A percentile compares a stretch with the other conserved stretches of the same genome.
Conservation (phyloP, 2,888 invertebrate species). For the Balanococcus diminutus region DNA sequence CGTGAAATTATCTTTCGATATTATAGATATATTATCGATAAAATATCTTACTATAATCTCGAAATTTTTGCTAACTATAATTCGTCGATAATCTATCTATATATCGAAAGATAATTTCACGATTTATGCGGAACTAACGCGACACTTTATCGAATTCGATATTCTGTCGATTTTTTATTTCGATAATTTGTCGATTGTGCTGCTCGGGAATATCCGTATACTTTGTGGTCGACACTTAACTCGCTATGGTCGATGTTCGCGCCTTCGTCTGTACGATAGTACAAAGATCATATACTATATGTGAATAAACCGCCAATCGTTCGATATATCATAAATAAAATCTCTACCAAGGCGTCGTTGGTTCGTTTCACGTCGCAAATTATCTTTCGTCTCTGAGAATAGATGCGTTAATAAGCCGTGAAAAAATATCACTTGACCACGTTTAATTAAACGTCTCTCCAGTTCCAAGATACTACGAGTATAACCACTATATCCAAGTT, state of each 20-base stretch:
- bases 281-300: background rate
- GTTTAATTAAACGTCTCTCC: constrained; percentile 19
- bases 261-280: background rate
- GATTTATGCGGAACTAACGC: too few species aligned
- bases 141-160: too few species aligned
- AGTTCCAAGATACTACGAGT: background rate
- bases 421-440: constrained; percentile 24
- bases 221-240: background rate
- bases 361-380: constrained; percentile 18
- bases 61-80: too few species aligned
- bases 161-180: too few species aligned
- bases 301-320: background rate
- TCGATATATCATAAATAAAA: background rate
- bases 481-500: background rate
- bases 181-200: too few species aligned
- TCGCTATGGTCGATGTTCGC: background rate
- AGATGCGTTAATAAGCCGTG: constrained; percentile 21
- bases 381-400: background rate
- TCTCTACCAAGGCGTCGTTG: background rate
- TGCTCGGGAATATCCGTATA: background rate
- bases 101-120: too few species aligned
- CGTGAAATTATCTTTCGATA: too few species aligned
- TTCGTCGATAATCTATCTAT: too few species aligned
- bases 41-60: too few species aligned
- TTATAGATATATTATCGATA: too few species aligned